Conservation (phyloP, 2,888 invertebrate species). For the Mesochorus sp. region DNA sequence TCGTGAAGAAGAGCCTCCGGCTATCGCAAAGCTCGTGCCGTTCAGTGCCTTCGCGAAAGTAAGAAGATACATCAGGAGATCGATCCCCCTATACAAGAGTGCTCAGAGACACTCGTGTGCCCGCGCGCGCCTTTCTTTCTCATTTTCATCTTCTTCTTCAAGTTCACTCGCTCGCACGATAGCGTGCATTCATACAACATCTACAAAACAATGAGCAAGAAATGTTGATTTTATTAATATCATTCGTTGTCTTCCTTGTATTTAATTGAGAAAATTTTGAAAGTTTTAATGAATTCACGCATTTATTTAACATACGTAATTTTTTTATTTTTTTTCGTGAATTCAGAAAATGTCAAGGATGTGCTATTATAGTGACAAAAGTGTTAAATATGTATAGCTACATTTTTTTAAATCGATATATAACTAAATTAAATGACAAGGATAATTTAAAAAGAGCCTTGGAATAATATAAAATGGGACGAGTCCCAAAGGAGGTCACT, state of each 20-base stretch:
- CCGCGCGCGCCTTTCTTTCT: conserved; percentile 13
- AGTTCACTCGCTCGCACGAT: background rate
- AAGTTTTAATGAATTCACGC: too few relatives aligned
- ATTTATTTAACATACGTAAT: too few relatives aligned
- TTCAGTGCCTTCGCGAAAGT: conserved; percentile 65
- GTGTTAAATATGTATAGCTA: too few relatives aligned
- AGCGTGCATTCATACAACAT: background rate
- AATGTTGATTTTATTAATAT: too few relatives aligned
- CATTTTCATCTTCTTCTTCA: conserved; percentile 30
- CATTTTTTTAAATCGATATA: too few relatives aligned
- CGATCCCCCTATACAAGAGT: conserved; percentile 12
- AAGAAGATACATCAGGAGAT: conserved; percentile 59
- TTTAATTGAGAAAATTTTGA: too few relatives aligned
- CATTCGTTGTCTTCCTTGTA: too few relatives aligned
- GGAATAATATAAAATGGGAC: conserved; percentile 10
- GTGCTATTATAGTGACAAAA: too few relatives aligned
- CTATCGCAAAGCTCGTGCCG: conserved; percentile 71
- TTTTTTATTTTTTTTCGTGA: too few relatives aligned
- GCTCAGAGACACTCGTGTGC: background rate
- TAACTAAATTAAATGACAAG: background rate
- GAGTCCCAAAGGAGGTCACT: conserved; percentile 15
- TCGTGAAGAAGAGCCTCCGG: conserved; percentile 52
- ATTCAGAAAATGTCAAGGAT: too few relatives aligned
- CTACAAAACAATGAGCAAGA: too few relatives aligned
- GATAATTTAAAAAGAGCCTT: too few relatives aligned